Percentiles rank a stretch among this genome's conserved stretches.
These are phyloP conservation scores for Ormyrus thymus DNA, from an alignment of 2,888 invertebrate species.

Conservation along the genomic window DNA sequence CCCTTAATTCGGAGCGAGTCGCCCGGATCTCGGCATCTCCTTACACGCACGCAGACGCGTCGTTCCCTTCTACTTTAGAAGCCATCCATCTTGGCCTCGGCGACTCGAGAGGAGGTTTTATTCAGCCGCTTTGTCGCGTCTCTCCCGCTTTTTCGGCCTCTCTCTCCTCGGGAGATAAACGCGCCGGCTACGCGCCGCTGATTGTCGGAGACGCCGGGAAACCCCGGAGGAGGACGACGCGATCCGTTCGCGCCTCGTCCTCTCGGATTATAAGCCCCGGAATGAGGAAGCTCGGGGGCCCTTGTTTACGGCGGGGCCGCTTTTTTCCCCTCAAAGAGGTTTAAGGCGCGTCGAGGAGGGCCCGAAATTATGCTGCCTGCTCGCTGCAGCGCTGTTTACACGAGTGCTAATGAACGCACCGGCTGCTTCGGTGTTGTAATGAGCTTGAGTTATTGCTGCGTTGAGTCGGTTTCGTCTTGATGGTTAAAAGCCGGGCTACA, in stretches of 20 bases:
- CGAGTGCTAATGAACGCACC: no score
- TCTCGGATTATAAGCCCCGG: background rate
- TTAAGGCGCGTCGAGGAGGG: no score
- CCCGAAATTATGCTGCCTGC: no score
- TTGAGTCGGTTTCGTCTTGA: no score
- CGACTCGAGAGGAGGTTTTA: slow-evolving; percentile 63
- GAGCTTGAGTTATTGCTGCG: no score
- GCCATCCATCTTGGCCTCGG: slow-evolving; percentile 65
- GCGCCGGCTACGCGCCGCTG: background rate
- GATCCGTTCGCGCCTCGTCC: slow-evolving; percentile 12
- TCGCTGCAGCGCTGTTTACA: no score
- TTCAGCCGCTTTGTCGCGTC: slow-evolving; percentile 58
- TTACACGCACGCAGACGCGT: background rate
- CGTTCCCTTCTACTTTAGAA: slow-evolving; percentile 45
- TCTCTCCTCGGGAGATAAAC: background rate
- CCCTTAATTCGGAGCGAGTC: background rate
- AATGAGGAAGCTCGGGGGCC: slow-evolving; percentile 10
- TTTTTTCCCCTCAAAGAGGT: no score
- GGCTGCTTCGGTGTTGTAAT: no score
- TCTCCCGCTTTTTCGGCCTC: background rate
- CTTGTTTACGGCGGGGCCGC: no score
- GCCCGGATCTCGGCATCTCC: background rate
- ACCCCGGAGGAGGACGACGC: background rate
- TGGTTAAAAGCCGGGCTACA: no score
- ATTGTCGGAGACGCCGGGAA: slow-evolving; percentile 23